A percentile compares a stretch with the other conserved stretches of the same genome.
phyloP scores from a whole-genome alignment of 1,140 invertebrate species.

The Camponotus vicinus region DNA sequence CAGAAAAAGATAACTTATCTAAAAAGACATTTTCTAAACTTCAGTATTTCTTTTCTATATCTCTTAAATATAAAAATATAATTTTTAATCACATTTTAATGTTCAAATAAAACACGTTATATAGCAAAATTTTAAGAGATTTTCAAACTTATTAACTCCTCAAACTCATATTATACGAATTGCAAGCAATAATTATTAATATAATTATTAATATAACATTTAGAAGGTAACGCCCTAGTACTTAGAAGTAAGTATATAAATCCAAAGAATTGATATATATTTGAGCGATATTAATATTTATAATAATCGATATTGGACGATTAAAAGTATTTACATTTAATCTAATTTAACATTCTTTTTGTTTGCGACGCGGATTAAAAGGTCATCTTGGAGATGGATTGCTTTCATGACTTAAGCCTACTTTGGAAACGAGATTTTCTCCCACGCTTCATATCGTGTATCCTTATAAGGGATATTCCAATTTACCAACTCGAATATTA shows the following conservation, averaged over 20 bases:
- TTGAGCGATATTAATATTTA: background rate
- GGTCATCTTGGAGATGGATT: background rate
- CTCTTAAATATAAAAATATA: background rate
- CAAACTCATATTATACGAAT: background rate
- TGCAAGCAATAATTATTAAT: background rate
- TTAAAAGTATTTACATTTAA: background rate
- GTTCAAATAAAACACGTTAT: background rate
- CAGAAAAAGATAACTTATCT: background rate
- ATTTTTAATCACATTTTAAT: background rate
- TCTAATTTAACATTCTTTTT: background rate
- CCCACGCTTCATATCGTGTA: background rate
- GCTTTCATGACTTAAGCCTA: background rate
- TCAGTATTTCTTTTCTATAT: background rate
- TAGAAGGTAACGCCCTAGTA: no score
- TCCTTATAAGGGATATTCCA: background rate
- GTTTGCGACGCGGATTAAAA: background rate
- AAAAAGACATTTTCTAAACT: background rate
- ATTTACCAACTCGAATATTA: background rate
- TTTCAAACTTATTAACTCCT: background rate
- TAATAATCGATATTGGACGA: background rate
- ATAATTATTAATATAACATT: no score
- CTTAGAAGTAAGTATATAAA: background rate
- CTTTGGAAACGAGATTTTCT: conserved; percentile 1
- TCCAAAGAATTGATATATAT: background rate
- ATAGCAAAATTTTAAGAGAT: background rate